Evolutionary conservation across 2,888 invertebrate species (phyloP).

Genomic region (Callinectes sapidus): DNA sequence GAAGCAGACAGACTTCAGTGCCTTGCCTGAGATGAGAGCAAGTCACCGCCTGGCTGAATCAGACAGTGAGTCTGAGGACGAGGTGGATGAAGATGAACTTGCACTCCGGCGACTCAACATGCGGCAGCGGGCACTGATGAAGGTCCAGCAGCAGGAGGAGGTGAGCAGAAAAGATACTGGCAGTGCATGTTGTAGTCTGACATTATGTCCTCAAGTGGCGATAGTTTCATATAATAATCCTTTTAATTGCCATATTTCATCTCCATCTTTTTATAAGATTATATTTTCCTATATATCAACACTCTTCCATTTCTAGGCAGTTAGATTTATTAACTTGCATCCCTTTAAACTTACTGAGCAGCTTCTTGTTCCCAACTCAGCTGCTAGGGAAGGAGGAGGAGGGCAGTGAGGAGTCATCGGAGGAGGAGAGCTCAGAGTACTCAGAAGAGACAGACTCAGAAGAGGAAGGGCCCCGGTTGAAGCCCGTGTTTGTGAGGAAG

Average conservation of each 20-base stretch:
- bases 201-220: too few relatives aligned
- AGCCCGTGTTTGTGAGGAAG: constrained; percentile 73
- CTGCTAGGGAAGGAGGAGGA: constrained; percentile 73
- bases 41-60: constrained; percentile 73
- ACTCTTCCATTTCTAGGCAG: neutral
- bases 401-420: constrained; percentile 73
- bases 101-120: constrained; percentile 60
- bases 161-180: constrained; percentile 23
- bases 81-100: constrained; percentile 89
- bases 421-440: constrained; percentile 72
- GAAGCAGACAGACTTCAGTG: constrained; percentile 25
- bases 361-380: neutral
- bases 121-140: constrained; percentile 67
- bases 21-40: constrained; percentile 51
- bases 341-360: neutral
- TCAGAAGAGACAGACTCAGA: constrained; percentile 73
- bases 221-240: too few relatives aligned
- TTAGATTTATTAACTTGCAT: neutral
- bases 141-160: constrained; percentile 70
- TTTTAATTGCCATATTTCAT: too few relatives aligned
- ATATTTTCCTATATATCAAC: constrained; percentile 47
- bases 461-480: constrained; percentile 71
- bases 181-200: neutral
- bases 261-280: neutral
- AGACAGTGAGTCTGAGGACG: constrained; percentile 82